Conservation (phyloP, 2,797 vertebrate genomes). For the Poeciliopsis gracilis region DNA sequence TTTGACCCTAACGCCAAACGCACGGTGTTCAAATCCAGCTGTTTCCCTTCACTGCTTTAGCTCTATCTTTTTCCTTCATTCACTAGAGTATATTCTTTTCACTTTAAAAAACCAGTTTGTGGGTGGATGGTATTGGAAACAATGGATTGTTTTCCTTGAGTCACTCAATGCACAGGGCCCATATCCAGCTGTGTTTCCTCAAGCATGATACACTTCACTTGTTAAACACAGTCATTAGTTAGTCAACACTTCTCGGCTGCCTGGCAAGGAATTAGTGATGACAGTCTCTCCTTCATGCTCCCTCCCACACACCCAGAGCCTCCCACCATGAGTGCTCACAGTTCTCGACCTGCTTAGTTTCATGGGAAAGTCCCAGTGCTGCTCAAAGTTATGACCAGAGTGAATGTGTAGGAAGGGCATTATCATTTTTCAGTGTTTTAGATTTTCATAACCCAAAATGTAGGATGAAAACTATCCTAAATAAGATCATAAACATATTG, state of each 20-base stretch:
- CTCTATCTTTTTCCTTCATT: slow-evolving; percentile 67
- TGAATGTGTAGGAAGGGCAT: slow-evolving; percentile 54
- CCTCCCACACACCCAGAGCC: slow-evolving; percentile 78
- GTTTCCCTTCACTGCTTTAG: slow-evolving; percentile 86
- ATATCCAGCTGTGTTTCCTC: slow-evolving; percentile 85
- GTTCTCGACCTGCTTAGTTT: slow-evolving; percentile 63
- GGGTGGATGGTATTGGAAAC: slow-evolving; percentile 81
- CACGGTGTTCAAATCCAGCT: slow-evolving; percentile 84
- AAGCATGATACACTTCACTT: slow-evolving; percentile 81
- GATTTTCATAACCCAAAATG: slow-evolving; percentile 33
- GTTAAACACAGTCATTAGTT: slow-evolving; percentile 84
- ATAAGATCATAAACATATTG: slow-evolving; percentile 24
- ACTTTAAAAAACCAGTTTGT: slow-evolving; percentile 74
- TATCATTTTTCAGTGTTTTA: slow-evolving; percentile 27
- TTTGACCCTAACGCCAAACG: slow-evolving; percentile 66
- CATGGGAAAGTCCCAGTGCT: slow-evolving; percentile 76
- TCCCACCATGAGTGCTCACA: slow-evolving; percentile 80
- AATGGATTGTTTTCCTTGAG: slow-evolving; percentile 79
- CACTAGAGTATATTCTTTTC: slow-evolving; percentile 58
- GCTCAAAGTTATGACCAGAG: slow-evolving; percentile 60
- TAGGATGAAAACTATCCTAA: slow-evolving; percentile 28
- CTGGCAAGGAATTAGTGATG: slow-evolving; percentile 79
- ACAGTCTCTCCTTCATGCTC: slow-evolving; percentile 79
- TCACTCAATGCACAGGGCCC: slow-evolving; percentile 79
- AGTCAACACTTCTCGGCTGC: slow-evolving; percentile 83